Percentiles rank a stretch among this genome's conserved stretches.
These are phyloP conservation scores for Brachypodius melanocephalos DNA, from an alignment of 2,113 vertebrate genomes.

Conservation along the genomic window DNA sequence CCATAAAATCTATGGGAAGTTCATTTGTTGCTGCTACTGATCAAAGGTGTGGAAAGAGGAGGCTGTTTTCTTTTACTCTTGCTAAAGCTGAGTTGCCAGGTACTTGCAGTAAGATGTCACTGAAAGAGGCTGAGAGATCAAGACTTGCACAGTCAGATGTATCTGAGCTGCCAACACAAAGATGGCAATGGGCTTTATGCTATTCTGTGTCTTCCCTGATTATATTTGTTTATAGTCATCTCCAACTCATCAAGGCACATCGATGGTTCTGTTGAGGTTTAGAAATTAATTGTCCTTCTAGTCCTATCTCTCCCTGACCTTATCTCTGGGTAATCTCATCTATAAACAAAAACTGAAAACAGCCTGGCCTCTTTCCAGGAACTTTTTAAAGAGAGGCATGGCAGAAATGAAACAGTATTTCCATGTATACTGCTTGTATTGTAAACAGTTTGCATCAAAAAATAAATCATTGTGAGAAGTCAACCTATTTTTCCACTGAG, in stretches of 20 bases:
- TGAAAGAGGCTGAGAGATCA: neutral
- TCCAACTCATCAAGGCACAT: neutral
- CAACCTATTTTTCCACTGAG: neutral
- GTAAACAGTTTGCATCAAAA: neutral
- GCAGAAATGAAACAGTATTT: neutral
- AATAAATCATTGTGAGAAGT: neutral
- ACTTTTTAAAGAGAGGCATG: neutral
- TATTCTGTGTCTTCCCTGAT: neutral
- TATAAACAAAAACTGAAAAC: neutral
- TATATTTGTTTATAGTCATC: neutral
- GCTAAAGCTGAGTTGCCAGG: neutral
- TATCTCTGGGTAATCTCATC: neutral
- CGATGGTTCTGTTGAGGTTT: neutral
- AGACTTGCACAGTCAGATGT: neutral
- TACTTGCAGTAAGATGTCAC: neutral
- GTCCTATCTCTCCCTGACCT: neutral
- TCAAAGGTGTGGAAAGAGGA: neutral
- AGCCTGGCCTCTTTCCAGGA: neutral
- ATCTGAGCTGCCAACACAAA: neutral
- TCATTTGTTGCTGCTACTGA: neutral
- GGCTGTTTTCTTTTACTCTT: neutral
- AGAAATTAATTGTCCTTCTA: neutral
- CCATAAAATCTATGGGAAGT: neutral
- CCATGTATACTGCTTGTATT: neutral
- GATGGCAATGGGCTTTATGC: neutral